Conservation (phyloP, 1,140 invertebrate species). For the Drosophila pachea region DNA sequence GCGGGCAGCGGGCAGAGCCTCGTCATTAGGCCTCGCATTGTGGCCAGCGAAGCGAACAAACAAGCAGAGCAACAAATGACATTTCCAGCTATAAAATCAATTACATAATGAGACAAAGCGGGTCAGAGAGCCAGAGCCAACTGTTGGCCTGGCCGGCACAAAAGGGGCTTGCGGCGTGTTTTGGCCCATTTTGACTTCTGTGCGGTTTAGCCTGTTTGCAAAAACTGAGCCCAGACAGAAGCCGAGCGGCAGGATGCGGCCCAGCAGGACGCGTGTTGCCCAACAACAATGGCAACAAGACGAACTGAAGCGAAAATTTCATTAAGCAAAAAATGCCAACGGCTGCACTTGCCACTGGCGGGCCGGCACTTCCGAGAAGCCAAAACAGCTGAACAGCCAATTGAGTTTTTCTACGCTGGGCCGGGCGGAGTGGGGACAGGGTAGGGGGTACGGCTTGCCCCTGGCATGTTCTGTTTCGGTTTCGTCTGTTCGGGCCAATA, state of each 20-base stretch:
- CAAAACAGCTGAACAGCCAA: not conserved
- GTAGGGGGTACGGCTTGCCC: not conserved
- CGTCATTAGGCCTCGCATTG: slow-evolving; percentile 41
- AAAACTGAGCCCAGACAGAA: slow-evolving; percentile 16
- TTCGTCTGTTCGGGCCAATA: slow-evolving; percentile 4
- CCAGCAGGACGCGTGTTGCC: slow-evolving; percentile 41
- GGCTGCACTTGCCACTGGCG: slow-evolving; percentile 33
- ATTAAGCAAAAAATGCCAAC: slow-evolving; percentile 39
- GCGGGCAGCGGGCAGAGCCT: slow-evolving; percentile 5
- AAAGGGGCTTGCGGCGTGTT: slow-evolving; percentile 20
- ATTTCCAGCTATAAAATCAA: slow-evolving; percentile 48
- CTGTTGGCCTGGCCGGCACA: slow-evolving; percentile 4
- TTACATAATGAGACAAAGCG: slow-evolving; percentile 45
- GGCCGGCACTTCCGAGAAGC: slow-evolving; percentile 24
- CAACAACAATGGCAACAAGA: slow-evolving; percentile 10
- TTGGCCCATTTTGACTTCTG: slow-evolving; percentile 51
- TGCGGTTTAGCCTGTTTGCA: slow-evolving; percentile 50
- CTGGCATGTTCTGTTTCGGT: slow-evolving; percentile 43
- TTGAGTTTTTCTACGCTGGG: too few relatives aligned
- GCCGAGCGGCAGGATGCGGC: slow-evolving; percentile 22
- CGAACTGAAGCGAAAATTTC: slow-evolving; percentile 31
- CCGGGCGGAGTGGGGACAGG: too few relatives aligned
- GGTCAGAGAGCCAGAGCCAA: not conserved
- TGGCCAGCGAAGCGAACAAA: slow-evolving; percentile 35
- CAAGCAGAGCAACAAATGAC: slow-evolving; percentile 27